These are phyloP conservation scores for Thripadectes ignobilis DNA, from an alignment of 2,797 vertebrate genomes.

Conservation along the genomic window DNA sequence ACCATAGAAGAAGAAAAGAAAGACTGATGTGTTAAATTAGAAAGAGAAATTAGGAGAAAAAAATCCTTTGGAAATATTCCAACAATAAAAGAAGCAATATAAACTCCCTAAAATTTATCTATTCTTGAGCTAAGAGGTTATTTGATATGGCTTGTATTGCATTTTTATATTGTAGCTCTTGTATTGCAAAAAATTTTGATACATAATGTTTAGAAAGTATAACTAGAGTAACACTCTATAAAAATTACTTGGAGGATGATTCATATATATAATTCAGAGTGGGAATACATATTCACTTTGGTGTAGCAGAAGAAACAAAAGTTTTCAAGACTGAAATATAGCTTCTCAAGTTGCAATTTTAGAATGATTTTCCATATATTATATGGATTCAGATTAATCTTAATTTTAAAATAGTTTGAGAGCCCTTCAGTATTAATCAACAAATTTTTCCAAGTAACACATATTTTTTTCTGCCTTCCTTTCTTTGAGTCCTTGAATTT, in stretches of 20 bases:
- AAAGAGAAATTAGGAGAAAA: not conserved
- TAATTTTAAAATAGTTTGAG: constrained; percentile 33
- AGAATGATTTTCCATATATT: constrained; percentile 25
- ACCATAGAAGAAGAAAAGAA: not conserved
- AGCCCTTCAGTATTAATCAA: constrained; percentile 37
- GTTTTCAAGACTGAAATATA: constrained; percentile 8
- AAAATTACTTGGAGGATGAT: not conserved
- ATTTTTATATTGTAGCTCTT: not conserved
- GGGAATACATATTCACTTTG: not conserved
- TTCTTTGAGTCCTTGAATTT: constrained; percentile 24
- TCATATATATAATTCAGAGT: not conserved
- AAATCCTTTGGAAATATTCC: not conserved
- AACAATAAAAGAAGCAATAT: not conserved
- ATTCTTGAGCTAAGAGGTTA: not conserved
- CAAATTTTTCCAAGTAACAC: constrained; percentile 11
- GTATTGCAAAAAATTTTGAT: not conserved
- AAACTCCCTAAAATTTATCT: not conserved
- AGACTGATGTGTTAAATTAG: not conserved
- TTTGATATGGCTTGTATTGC: not conserved
- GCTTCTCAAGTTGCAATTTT: constrained; percentile 21
- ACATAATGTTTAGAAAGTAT: not conserved
- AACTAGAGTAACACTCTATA: not conserved
- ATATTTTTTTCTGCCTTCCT: not conserved
- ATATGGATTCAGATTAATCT: constrained; percentile 2
- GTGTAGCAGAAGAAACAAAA: not conserved